Evolutionary conservation across 2,797 vertebrate genomes (phyloP).

Genomic region (Poeciliopsis infans): DNA sequence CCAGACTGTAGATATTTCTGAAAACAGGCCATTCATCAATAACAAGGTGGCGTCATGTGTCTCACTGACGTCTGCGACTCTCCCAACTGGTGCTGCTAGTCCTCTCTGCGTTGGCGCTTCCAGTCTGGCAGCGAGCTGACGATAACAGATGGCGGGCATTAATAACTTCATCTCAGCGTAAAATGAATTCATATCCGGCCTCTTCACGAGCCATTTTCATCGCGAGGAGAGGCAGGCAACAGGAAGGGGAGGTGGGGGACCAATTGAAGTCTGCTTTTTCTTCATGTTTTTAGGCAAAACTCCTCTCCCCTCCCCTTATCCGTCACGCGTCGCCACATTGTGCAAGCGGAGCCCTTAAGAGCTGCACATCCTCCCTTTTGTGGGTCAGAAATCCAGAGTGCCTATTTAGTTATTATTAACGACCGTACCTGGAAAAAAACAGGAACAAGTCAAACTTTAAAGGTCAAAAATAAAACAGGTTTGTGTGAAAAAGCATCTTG

Average conservation of each 20-base stretch:
- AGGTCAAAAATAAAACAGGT: constrained; percentile 9
- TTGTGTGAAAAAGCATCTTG: neutral
- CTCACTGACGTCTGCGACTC: constrained; percentile 50
- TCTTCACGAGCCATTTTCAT: constrained; percentile 62
- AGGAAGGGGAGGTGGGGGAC: constrained; percentile 5
- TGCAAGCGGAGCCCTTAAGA: constrained; percentile 38
- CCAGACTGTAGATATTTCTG: constrained; percentile 10
- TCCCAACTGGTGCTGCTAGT: constrained; percentile 38
- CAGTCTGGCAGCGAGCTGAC: constrained; percentile 66
- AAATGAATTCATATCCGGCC: constrained; percentile 76
- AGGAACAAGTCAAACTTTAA: constrained; percentile 9
- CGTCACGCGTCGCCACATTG: constrained; percentile 28
- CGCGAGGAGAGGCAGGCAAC: constrained; percentile 24
- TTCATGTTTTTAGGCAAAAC: constrained; percentile 46
- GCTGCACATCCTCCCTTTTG: constrained; percentile 48
- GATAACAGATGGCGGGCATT: constrained; percentile 78
- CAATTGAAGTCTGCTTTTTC: constrained; percentile 35
- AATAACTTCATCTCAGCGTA: constrained; percentile 76
- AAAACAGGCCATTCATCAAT: constrained; percentile 41
- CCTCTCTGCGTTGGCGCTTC: constrained; percentile 51
- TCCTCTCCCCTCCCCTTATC: constrained; percentile 25
- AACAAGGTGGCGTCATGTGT: constrained; percentile 29
- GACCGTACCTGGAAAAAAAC: constrained; percentile 38
- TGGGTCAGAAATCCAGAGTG: constrained; percentile 60
- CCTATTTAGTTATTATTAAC: constrained; percentile 76